Evolutionary conservation across 2,888 invertebrate genomes (phyloP).

Genomic region (Acanthosoma haemorrhoidale): DNA sequence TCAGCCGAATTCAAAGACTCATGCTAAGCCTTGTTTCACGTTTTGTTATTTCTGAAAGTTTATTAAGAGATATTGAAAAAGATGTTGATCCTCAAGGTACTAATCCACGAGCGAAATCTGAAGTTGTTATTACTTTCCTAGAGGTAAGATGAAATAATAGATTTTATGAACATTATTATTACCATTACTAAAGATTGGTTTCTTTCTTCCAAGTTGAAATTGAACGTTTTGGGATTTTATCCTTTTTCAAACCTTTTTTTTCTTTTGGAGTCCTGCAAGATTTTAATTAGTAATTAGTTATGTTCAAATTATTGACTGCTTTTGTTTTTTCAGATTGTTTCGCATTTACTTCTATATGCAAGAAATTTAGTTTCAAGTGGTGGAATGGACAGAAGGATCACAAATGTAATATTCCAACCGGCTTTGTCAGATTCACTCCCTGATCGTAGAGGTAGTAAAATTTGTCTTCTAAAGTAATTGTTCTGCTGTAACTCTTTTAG

Average conservation of each 20-base stretch:
- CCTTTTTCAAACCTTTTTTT: too few relatives aligned
- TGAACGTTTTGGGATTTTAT: too few relatives aligned
- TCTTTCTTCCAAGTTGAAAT: neutral
- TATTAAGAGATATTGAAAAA: constrained; percentile 38
- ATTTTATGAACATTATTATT: too few relatives aligned
- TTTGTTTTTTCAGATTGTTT: constrained; percentile 56
- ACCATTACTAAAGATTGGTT: neutral
- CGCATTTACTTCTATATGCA: constrained; percentile 65
- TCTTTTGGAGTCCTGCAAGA: too few relatives aligned
- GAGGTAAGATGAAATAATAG: constrained; percentile 32
- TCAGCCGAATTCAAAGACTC: constrained; percentile 62
- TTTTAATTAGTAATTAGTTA: too few relatives aligned
- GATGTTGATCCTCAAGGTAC: constrained; percentile 32
- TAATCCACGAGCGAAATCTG: constrained; percentile 33
- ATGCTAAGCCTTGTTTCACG: constrained; percentile 69
- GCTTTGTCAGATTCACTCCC: constrained; percentile 46
- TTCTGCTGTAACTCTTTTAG: neutral
- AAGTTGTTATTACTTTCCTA: constrained; percentile 35
- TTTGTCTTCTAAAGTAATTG: neutral
- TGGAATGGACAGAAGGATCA: constrained; percentile 52
- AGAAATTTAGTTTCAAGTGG: constrained; percentile 60
- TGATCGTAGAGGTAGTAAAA: constrained; percentile 39
- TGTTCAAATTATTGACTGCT: too few relatives aligned
- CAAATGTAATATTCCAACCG: constrained; percentile 53
- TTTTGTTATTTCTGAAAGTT: constrained; percentile 54